Base-by-base conservation (phyloP, 2,113 vertebrate species). In the Excalfactoria chinensis region DNA sequence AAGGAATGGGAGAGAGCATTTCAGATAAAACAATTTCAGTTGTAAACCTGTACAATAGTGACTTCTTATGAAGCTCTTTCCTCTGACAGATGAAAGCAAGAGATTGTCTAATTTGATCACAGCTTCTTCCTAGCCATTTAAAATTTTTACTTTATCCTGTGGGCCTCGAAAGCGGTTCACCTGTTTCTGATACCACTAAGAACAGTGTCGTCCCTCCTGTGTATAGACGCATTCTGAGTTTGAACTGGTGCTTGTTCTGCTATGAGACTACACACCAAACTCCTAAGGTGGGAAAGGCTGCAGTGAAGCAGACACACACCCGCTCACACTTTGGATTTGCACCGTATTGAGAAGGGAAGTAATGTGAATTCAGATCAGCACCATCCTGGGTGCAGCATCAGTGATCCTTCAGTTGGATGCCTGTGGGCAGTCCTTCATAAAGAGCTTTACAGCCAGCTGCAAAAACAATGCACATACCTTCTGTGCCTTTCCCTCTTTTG, bases 401-500 rank as follows among this genome's bases (percentile, higher is more conserved):
- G 32, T 23, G 53, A 17, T 56, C 13, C 20, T 35, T 34, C 28
- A 35, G 30, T 53, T 34, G 18, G 22, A 28, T 44, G 15, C 0
- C 0, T 15, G 30, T 28, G 23, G 60, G 22, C 13, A 17, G 53
- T 34, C 19, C 11, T 63, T 73, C 49, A 25, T 53, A 60, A 56
- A 67, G 51, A 35, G 32, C 9, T 68, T 79, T 9, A 4, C 19
- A 34, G 53, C 19, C 20, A 48, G 13, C 37, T 68, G 37, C 40
- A 67, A 41, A 80, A 40, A 15, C 34, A 26, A 18, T 1, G 6
- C 56, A 55, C 25, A 2, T 74, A 98, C 98, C 98, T 98, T 93
- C 76, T 89, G 91, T 34, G 87, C 82, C 77, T 97, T 94, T 40
- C 89, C 84, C 30, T 97, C 97, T 41, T 89, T 77, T 62, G 79